phyloP scores from a whole-genome alignment of 2,113 vertebrate genomes.

The Cottus gobio region DNA sequence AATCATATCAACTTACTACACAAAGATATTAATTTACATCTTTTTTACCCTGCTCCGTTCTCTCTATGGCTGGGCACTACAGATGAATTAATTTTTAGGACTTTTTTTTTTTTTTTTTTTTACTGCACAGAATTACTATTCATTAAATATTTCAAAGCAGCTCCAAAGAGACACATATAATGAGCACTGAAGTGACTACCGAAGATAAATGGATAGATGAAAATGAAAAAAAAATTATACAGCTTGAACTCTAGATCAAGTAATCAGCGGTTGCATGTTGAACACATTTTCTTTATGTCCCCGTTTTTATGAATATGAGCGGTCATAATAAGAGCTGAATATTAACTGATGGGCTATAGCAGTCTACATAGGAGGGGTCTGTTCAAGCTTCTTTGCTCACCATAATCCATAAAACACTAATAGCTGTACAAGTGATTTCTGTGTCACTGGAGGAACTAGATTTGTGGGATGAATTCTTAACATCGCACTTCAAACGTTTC shows the following conservation, averaged over 20 bases:
- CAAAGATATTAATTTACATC: too few relatives aligned
- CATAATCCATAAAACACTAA: constrained; percentile 2
- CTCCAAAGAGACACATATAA: background rate
- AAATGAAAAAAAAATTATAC: too few relatives aligned
- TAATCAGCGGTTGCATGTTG: background rate
- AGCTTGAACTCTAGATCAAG: background rate
- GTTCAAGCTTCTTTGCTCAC: background rate
- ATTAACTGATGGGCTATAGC: background rate
- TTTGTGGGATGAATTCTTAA: constrained; percentile 9
- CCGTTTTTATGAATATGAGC: background rate
- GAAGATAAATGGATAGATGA: background rate
- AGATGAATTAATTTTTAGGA: too few relatives aligned
- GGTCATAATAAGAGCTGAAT: background rate
- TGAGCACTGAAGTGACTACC: background rate
- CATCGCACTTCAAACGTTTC: constrained; percentile 3
- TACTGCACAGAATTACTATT: background rate
- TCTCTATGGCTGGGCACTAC: background rate
- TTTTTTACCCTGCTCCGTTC: background rate
- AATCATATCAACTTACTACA: background rate
- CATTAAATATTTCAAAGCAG: background rate
- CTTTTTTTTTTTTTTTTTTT: background rate
- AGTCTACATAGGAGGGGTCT: background rate
- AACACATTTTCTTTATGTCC: background rate
- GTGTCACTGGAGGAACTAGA: constrained; percentile 4
- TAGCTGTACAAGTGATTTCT: constrained; percentile 17